Conservation (phyloP, 1,140 invertebrate genomes). For the Eurosta solidaginis region DNA sequence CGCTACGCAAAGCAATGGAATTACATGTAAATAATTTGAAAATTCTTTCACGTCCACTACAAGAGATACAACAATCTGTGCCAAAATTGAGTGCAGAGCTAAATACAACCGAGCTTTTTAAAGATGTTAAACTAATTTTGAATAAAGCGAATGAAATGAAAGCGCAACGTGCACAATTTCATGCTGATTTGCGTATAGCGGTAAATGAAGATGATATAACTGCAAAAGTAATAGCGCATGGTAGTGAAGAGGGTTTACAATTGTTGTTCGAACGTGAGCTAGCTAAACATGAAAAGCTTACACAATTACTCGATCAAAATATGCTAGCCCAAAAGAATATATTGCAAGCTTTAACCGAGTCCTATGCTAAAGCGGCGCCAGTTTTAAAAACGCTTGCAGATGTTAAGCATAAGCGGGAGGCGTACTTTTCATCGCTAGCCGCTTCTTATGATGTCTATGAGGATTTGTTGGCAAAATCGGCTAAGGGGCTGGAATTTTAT, state of each 20-base stretch:
- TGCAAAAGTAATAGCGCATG: constrained; percentile 75
- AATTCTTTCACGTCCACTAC: constrained; percentile 78
- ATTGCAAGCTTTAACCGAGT: constrained; percentile 84
- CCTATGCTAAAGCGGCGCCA: constrained; percentile 87
- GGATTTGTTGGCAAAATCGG: constrained; percentile 84
- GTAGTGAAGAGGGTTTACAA: constrained; percentile 70
- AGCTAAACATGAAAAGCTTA: constrained; percentile 81
- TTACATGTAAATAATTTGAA: constrained; percentile 86
- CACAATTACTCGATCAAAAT: constrained; percentile 84
- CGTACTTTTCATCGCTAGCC: constrained; percentile 70
- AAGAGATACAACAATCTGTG: constrained; percentile 77
- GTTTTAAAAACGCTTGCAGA: constrained; percentile 79
- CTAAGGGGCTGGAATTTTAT: constrained; percentile 91
- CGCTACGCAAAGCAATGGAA: constrained; percentile 88
- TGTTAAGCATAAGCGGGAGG: constrained; percentile 71
- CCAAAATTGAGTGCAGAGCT: constrained; percentile 63
- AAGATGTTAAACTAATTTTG: constrained; percentile 72
- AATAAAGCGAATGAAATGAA: constrained; percentile 95
- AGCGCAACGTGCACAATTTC: constrained; percentile 77
- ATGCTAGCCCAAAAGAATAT: constrained; percentile 92
- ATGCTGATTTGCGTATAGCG: constrained; percentile 78
- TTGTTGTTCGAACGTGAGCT: constrained; percentile 82
- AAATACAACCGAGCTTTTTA: constrained; percentile 66
- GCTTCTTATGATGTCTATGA: constrained; percentile 89
- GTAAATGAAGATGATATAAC: constrained; percentile 91